Percentiles rank a stretch among this genome's conserved stretches.
phyloP scores from a whole-genome alignment of 1,140 invertebrate species.

The Drosophila tani region DNA sequence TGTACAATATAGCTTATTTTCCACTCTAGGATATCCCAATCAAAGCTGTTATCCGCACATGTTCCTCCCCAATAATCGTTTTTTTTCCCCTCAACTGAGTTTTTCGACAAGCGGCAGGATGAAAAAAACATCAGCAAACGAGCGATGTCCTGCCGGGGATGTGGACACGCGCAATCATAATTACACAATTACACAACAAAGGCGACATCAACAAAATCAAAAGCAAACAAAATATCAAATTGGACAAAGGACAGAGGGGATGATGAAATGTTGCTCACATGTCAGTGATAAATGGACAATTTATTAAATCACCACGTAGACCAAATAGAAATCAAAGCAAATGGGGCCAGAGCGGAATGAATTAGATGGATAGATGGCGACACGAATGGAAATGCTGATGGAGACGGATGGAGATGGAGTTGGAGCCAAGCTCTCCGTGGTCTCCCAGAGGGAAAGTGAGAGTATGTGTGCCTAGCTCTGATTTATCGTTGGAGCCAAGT shows the following conservation, averaged over 20 bases:
- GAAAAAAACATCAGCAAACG: slow-evolving; percentile 17
- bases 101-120: slow-evolving; percentile 13
- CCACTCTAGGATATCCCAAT: background rate
- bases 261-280: slow-evolving; percentile 60
- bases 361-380: slow-evolving; percentile 55
- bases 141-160: slow-evolving; percentile 29
- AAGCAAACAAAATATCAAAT: slow-evolving; percentile 55
- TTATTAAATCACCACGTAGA: slow-evolving; percentile 71
- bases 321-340: slow-evolving; percentile 65
- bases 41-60: slow-evolving; percentile 5
- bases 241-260: slow-evolving; percentile 31
- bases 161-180: slow-evolving; percentile 60
- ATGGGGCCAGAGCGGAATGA: slow-evolving; percentile 55
- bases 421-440: slow-evolving; percentile 10
- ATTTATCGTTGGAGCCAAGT: slow-evolving; percentile 59
- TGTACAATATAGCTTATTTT: background rate
- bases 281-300: slow-evolving; percentile 76
- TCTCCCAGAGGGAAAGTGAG: slow-evolving; percentile 17
- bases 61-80: slow-evolving; percentile 8
- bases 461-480: slow-evolving; percentile 43
- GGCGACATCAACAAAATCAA: slow-evolving; percentile 38
- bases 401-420: slow-evolving; percentile 40
- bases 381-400: slow-evolving; percentile 37
- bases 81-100: slow-evolving; percentile 1
- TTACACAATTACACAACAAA: slow-evolving; percentile 55